Percentiles rank a stretch among this genome's conserved stretches.
Evolutionary conservation across 1,140 invertebrate species (phyloP).

Genomic region (Drosophila truncata): DNA sequence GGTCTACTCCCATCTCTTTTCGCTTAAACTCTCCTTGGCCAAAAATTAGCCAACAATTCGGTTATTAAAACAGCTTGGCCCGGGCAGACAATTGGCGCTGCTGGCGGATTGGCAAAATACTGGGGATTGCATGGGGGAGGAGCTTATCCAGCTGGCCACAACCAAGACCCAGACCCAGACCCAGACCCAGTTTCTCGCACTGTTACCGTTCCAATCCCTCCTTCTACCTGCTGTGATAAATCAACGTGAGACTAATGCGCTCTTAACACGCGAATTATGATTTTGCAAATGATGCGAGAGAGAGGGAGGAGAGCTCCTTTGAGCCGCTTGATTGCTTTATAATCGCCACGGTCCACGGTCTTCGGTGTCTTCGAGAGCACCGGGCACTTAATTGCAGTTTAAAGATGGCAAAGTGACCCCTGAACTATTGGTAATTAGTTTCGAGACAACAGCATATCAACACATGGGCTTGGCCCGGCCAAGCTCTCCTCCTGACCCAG

Average conservation of each 20-base stretch:
- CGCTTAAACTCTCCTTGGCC: constrained; percentile 40
- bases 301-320: constrained; percentile 13
- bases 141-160: constrained; percentile 36
- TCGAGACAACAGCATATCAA: constrained; percentile 71
- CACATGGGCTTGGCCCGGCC: constrained; percentile 46
- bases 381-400: constrained; percentile 74
- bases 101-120: constrained; percentile 19
- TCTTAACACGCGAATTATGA: constrained; percentile 84
- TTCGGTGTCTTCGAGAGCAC: constrained; percentile 16
- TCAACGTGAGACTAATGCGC: constrained; percentile 84
- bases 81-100: constrained; percentile 43
- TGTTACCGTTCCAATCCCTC: constrained; percentile 22
- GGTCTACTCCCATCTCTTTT: constrained; percentile 35
- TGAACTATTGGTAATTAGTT: constrained; percentile 81
- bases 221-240: constrained; percentile 78
- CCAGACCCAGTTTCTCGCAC: constrained; percentile 72
- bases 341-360: constrained; percentile 62
- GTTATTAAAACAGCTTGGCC: constrained; percentile 70
- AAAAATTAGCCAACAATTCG: constrained; percentile 74
- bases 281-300: constrained; percentile 80
- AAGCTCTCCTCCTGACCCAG: constrained; percentile 49
- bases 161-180: constrained; percentile 41
- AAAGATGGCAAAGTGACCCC: constrained; percentile 64
- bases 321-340: constrained; percentile 77
- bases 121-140: constrained; percentile 9